Conservation (phyloP, 37 sponge, comb jelly and placozoan genomes). For the Tethya wilhelma region DNA sequence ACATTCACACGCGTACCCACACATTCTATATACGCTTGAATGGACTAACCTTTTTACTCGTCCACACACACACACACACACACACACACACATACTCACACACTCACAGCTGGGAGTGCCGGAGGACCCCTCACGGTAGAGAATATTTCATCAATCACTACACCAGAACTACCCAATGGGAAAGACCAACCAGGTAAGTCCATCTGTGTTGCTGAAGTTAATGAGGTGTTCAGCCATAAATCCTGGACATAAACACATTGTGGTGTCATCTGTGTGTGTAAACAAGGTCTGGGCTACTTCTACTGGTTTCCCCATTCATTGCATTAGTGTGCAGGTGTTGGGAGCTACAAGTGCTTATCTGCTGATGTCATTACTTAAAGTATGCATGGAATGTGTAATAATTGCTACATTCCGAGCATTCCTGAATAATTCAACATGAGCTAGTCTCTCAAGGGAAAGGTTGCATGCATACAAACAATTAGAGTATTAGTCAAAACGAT, state of each 20-base stretch:
- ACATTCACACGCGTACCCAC: too few species aligned
- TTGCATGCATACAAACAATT: too few species aligned
- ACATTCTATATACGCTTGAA: too few species aligned
- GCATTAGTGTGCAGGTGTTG: background rate
- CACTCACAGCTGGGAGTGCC: constrained; percentile 97
- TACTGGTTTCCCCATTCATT: background rate
- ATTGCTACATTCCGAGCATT: too few species aligned
- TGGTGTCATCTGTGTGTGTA: too few species aligned
- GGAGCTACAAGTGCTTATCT: background rate
- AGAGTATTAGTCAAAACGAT: too few species aligned
- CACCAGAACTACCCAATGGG: constrained; percentile 92
- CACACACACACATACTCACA: too few species aligned
- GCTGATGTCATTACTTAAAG: background rate
- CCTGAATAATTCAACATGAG: too few species aligned
- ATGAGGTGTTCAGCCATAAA: too few species aligned
- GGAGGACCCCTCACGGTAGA: constrained; percentile 84
- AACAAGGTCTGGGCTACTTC: background rate
- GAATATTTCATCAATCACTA: constrained; percentile 95
- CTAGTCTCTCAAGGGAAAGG: too few species aligned
- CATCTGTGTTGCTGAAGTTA: background rate
- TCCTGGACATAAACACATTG: too few species aligned
- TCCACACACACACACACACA: background rate
- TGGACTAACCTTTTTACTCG: background rate
- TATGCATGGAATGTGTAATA: too few species aligned
- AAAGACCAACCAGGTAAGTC: constrained; percentile 46